A percentile compares a stretch with the other conserved stretches of the same genome.
phyloP scores from a whole-genome alignment of 2,888 invertebrate species.

The Polydrusus cervinus region DNA sequence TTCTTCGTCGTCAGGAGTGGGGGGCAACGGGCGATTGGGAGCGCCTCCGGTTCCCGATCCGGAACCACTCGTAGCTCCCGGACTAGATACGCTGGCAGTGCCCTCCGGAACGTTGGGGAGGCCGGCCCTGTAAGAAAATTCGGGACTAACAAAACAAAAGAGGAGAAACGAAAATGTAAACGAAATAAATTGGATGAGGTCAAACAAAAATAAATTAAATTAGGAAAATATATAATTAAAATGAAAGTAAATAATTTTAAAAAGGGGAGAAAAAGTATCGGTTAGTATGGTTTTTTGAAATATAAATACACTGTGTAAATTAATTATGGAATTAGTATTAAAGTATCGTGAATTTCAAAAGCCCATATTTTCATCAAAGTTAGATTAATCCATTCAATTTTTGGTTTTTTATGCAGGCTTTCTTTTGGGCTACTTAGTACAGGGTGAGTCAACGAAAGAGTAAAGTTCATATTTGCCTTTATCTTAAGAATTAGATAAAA shows the following conservation, averaged over 20 bases:
- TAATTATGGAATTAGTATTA: too few species aligned
- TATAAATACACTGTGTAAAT: not conserved
- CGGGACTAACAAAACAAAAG: slow-evolving; percentile 77
- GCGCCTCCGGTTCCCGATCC: slow-evolving; percentile 76
- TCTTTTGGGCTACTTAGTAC: too few species aligned
- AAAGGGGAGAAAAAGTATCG: slow-evolving; percentile 47
- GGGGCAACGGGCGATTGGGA: slow-evolving; percentile 94
- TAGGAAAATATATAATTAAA: too few species aligned
- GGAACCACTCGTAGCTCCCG: slow-evolving; percentile 67
- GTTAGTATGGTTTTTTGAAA: slow-evolving; percentile 5
- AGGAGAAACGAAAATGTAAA: slow-evolving; percentile 48
- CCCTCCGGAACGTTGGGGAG: slow-evolving; percentile 78
- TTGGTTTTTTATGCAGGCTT: too few species aligned
- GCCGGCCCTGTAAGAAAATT: slow-evolving; percentile 87
- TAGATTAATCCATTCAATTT: too few species aligned
- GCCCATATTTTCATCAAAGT: too few species aligned
- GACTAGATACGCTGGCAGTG: slow-evolving; percentile 71
- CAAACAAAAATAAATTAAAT: slow-evolving; percentile 43
- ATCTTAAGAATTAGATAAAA: too few species aligned
- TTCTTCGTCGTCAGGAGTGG: slow-evolving; percentile 93
- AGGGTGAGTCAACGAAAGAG: too few species aligned
- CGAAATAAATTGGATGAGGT: slow-evolving; percentile 54
- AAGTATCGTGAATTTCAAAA: too few species aligned
- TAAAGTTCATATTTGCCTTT: too few species aligned
- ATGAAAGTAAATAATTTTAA: not conserved